Evolutionary conservation across 2,888 invertebrate species (phyloP).

Genomic region (Cyclophora punctaria): DNA sequence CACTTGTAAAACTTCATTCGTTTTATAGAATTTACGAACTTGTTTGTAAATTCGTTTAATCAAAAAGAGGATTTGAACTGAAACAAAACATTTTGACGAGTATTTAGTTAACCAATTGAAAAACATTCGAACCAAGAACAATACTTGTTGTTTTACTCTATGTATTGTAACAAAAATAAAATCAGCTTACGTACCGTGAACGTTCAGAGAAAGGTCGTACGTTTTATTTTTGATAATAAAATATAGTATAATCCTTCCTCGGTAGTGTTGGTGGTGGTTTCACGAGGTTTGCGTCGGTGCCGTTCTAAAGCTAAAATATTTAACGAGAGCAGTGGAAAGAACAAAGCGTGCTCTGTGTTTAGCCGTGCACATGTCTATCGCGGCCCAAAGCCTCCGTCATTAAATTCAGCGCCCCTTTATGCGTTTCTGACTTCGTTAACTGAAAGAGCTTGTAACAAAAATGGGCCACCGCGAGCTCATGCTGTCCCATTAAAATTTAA

Average conservation of each 20-base stretch:
- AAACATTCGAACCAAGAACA: no score
- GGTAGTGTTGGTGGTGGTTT: not conserved
- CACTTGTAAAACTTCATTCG: no score
- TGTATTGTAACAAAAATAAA: no score
- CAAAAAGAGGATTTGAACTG: no score
- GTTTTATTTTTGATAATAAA: conserved; percentile 6
- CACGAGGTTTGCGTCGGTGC: conserved; percentile 9
- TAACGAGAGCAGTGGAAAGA: conserved; percentile 51
- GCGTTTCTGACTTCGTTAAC: conserved; percentile 14
- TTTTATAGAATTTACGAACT: no score
- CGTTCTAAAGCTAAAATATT: conserved; percentile 49
- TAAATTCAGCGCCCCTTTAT: conserved; percentile 40
- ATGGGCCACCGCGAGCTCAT: conserved; percentile 17
- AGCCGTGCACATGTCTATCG: conserved; percentile 35
- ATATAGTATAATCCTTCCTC: conserved; percentile 4
- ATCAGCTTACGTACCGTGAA: no score
- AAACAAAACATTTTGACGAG: no score
- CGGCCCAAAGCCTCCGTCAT: conserved; percentile 39
- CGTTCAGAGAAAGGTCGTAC: conserved; percentile 1
- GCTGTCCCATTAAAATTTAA: conserved; percentile 19
- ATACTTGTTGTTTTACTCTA: no score
- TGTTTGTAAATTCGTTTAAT: no score
- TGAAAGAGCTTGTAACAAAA: conserved; percentile 26
- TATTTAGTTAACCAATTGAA: no score
- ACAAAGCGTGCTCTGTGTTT: conserved; percentile 50